Percentiles rank a stretch among this genome's conserved stretches.
Evolutionary conservation across 2,797 vertebrate genomes (phyloP).

Genomic region (Enteromius mattozi): DNA sequence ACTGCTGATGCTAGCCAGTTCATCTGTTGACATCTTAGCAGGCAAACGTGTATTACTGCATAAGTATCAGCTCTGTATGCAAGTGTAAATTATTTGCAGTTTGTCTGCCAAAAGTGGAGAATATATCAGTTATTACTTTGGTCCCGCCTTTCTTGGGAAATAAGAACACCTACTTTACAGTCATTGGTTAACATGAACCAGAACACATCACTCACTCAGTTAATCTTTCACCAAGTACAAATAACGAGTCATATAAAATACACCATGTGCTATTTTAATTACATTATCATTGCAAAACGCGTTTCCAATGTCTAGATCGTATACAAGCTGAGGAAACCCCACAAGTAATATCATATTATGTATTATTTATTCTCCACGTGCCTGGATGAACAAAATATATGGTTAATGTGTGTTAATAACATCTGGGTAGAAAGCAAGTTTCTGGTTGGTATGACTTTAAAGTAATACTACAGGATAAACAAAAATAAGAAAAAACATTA

Average conservation of each 20-base stretch:
- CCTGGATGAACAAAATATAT: slow-evolving; percentile 72
- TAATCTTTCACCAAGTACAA: background rate
- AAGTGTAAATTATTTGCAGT: background rate
- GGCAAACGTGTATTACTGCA: background rate
- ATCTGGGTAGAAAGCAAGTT: slow-evolving; percentile 73
- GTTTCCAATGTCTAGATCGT: background rate
- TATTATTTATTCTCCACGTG: slow-evolving; percentile 77
- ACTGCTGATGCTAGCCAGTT: background rate
- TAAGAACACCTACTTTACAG: slow-evolving; percentile 23
- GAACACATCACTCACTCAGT: background rate
- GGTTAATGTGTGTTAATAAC: slow-evolving; percentile 61
- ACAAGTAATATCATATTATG: slow-evolving; percentile 40
- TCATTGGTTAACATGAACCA: slow-evolving; percentile 37
- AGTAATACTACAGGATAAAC: slow-evolving; percentile 67
- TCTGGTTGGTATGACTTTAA: slow-evolving; percentile 69
- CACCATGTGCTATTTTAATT: slow-evolving; percentile 1
- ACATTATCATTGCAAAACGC: background rate
- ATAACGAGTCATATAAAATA: background rate
- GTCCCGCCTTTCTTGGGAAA: slow-evolving; percentile 23
- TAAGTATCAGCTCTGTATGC: background rate
- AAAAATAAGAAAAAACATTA: slow-evolving; percentile 64
- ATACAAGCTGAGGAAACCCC: slow-evolving; percentile 1
- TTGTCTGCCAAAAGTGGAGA: slow-evolving; percentile 2
- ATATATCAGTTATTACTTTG: slow-evolving; percentile 2
- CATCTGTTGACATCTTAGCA: slow-evolving; percentile 43